phyloP scores from a whole-genome alignment of 1,140 invertebrate genomes.

The Drosophila kurseongensis region DNA sequence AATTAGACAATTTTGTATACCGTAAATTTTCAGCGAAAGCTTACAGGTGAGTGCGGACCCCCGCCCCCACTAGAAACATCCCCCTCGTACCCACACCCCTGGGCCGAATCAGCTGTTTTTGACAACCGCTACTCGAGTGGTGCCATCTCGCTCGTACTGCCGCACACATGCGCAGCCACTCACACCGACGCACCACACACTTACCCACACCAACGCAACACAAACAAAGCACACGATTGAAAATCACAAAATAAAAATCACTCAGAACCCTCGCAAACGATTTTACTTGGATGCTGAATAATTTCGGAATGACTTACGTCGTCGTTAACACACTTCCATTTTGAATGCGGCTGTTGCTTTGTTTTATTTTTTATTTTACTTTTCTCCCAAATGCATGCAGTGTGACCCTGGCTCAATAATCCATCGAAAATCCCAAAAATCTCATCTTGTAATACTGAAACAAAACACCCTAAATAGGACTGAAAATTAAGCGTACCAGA shows the following conservation, averaged over 20 bases:
- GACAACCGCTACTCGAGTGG: conserved; percentile 52
- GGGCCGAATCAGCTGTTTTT: conserved; percentile 56
- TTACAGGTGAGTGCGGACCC: conserved; percentile 53
- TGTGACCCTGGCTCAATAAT: no score
- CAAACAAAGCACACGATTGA: conserved; percentile 55
- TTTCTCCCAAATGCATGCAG: conserved; percentile 1
- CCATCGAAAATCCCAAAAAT: no score
- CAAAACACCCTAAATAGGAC: no score
- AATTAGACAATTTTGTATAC: neutral
- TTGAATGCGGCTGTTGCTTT: conserved; percentile 35
- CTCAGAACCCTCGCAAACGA: conserved; percentile 4
- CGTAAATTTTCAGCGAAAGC: conserved; percentile 37
- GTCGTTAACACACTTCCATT: conserved; percentile 57
- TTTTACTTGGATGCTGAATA: conserved; percentile 16
- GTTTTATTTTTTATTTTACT: conserved; percentile 33
- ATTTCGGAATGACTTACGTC: conserved; percentile 36
- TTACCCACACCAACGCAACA: conserved; percentile 40
- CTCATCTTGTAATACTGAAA: no score
- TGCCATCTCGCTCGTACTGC: conserved; percentile 32
- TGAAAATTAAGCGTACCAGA: no score
- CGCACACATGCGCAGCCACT: conserved; percentile 43
- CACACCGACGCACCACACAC: conserved; percentile 42
- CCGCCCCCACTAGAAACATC: neutral
- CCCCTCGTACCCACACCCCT: conserved; percentile 13
- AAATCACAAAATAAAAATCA: conserved; percentile 40